Evolutionary conservation across 2,797 vertebrate species (phyloP).

Genomic region (Ambastaia sidthimunki): DNA sequence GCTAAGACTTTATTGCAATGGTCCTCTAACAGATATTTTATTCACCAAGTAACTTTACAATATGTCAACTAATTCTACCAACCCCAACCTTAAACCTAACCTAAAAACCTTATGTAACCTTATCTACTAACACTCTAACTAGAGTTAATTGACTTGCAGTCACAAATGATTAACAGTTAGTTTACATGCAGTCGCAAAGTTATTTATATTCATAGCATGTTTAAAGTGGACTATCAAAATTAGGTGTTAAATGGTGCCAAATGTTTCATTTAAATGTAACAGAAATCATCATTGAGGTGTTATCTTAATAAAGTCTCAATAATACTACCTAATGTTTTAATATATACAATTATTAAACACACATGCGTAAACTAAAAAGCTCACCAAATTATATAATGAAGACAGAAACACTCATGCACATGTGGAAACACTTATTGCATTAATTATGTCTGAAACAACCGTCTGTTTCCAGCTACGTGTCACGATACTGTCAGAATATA

Average conservation of each 20-base stretch:
- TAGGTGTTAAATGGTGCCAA: not conserved
- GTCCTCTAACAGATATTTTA: too few relatives aligned
- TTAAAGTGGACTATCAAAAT: too few relatives aligned
- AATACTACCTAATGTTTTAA: not conserved
- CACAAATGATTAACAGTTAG: too few relatives aligned
- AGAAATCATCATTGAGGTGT: constrained; percentile 46
- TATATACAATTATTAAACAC: not conserved
- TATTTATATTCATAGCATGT: too few relatives aligned
- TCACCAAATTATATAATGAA: constrained; percentile 5
- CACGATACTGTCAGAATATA: not conserved
- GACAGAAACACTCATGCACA: not conserved
- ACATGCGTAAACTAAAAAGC: not conserved
- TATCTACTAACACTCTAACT: too few relatives aligned
- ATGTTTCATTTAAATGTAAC: not conserved
- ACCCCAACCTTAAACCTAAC: too few relatives aligned
- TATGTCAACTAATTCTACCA: too few relatives aligned
- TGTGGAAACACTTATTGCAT: not conserved
- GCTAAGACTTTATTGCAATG: too few relatives aligned
- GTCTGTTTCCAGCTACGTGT: not conserved
- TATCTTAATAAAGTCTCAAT: constrained; percentile 40
- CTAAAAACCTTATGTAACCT: too few relatives aligned
- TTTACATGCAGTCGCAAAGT: too few relatives aligned
- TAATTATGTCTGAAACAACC: not conserved
- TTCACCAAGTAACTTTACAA: too few relatives aligned
- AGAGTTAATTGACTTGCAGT: too few relatives aligned